phyloP scores from a whole-genome alignment of 2,797 vertebrate genomes.

The Eremophila alpestris region DNA sequence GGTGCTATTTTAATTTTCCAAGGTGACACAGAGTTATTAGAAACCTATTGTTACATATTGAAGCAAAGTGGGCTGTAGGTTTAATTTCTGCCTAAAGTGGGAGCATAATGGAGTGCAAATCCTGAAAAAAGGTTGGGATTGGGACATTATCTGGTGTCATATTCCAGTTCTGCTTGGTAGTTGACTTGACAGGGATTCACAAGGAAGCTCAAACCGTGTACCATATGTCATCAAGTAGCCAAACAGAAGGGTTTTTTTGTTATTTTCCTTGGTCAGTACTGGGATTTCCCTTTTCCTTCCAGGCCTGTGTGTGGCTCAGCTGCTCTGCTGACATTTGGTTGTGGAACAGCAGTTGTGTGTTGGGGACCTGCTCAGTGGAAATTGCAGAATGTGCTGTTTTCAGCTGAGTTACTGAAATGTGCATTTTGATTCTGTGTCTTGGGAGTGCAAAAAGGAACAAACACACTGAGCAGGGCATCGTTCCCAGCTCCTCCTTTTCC shows the following conservation, averaged over 20 bases:
- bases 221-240: not conserved
- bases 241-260: not conserved
- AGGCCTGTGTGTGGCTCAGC: not conserved
- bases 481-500: not conserved
- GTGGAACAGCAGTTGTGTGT: not conserved
- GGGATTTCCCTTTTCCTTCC: not conserved
- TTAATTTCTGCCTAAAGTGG: not conserved
- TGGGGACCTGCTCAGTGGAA: not conserved
- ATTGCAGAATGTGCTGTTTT: not conserved
- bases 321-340: not conserved
- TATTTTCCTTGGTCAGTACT: not conserved
- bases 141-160: not conserved
- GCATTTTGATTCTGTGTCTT: not conserved
- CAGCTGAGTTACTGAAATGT: not conserved
- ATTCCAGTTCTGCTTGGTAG: not conserved
- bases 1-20: slow-evolving; percentile 26
- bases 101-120: not conserved
- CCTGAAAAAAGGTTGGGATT: not conserved
- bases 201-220: not conserved
- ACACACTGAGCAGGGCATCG: not conserved
- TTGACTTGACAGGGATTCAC: not conserved
- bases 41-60: not conserved
- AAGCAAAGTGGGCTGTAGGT: not conserved
- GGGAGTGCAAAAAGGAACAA: not conserved
- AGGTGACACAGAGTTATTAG: not conserved